Base-by-base conservation (phyloP, 2,113 vertebrate genomes). In the Dryoscopus gambensis region DNA sequence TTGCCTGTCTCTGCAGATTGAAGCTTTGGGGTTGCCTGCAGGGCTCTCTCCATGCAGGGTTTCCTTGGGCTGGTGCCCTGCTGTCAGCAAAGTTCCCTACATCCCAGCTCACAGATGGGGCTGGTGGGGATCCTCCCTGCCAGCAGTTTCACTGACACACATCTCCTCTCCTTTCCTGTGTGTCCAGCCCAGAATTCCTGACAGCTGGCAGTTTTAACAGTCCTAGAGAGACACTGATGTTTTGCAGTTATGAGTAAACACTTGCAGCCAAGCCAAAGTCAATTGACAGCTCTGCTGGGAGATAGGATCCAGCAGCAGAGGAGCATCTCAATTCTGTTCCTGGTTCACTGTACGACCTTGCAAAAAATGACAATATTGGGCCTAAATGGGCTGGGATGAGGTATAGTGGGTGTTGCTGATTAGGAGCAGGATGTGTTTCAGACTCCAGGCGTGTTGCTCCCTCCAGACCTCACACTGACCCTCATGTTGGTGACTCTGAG, bases 381-480 rank as follows among this genome's bases (percentile, higher is more conserved):
- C 85, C 75, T 79, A 68, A 71, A 30, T 30, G 75, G 62, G 7
- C 75, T 33, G 49, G 42, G 74, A 73, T 90, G 87, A 94, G 68
- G 55, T 83, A 93, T 16, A 74, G 82, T 91, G 57, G 82, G 78
- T 90, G 77, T 69, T 94, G 62, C 42, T 87, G 90, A 79, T 93
- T 91, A 89, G 82, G 85, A 95, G 74, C 78, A 76, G 87, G 85
- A 75, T 75, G 62, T 52, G 56, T 79, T 68, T 87, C 84, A 85
- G 92, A 56, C 57, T 71, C 35, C 63, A 37, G 69, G 50, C 18
- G 6, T 50, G 46, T 27, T 80, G 70, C 63, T 92, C 83, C 50
- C 84, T 84, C 60, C 78, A 87, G 74, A 65, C 69, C 78, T 81
- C 0, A 0, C n/a, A 2, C 59, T 74, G 77, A 30, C 71, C 40